Base-by-base conservation (phyloP, 2,888 invertebrate species). In the Drosophila rubida region DNA sequence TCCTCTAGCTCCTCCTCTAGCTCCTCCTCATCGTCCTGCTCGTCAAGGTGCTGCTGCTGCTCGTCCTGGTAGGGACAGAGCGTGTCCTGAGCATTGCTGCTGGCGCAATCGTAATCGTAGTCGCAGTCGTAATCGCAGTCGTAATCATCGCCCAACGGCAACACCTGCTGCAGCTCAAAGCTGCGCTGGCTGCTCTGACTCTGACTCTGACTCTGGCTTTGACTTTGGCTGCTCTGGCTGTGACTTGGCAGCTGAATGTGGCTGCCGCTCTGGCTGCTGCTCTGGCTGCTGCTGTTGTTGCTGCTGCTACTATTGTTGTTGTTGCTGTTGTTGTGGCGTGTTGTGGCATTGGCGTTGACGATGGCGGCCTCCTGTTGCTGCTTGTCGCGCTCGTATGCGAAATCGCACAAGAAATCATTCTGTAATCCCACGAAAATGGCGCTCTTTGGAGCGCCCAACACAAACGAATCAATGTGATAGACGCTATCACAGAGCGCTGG, bases 381-480 rank as follows among this genome's bases (percentile, higher is more conserved):
- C 16, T 70, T 69, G 27, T 69, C 68, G 14, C 75, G 70, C 69
- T 77, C 83, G 73, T 86, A 88, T 37, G 75, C 71, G 65, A 88
- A 89, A 57, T 83, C 83, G 73, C 88, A 87, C 55, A 86, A 75
- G 72, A 87, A 89, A 85, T 91, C 91, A 74, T 90, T 90, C 60
- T 89, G 91, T 71, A 91, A 86, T 83, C 91, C 91, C 75, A 91
- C 90, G 80, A 90, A 90, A 75, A 91, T 88, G 35, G 91, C 91
- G 61, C 90, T 86, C 79, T 91, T 91, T 11, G 91, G 91, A 60
- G 90, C 90, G 48, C 88, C 90, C 83, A 89, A 77, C 39, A 91
- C 82, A 75, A 90, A 91, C 62, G 90, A 88, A 76, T 91, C 91
- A 82, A 91, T 91, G 78, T 91, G 90, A 89, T 88, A 91, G 80